These are phyloP conservation scores for Geotrupes spiniger DNA, from an alignment of 2,888 invertebrate species.

Conservation along the genomic window DNA sequence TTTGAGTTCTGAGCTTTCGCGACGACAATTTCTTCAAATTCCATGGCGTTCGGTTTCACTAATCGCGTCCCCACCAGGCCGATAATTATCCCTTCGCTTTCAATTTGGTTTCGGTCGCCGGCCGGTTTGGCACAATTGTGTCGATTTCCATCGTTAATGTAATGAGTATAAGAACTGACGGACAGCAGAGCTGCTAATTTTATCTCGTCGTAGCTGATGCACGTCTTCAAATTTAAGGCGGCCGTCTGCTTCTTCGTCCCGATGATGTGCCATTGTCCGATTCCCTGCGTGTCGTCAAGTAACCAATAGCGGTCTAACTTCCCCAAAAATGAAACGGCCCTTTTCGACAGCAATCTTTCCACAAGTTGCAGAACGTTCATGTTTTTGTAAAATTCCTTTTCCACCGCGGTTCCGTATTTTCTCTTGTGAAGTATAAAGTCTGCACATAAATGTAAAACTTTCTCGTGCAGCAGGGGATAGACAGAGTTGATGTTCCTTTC, in stretches of 20 bases:
- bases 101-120: conserved; percentile 44
- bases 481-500: conserved; percentile 56
- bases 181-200: conserved; percentile 58
- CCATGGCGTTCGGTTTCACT: conserved; percentile 52
- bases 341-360: conserved; percentile 54
- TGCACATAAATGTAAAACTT: conserved; percentile 60
- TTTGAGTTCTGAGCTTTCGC: conserved; percentile 52
- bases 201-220: conserved; percentile 59
- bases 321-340: conserved; percentile 53
- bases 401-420: conserved; percentile 33
- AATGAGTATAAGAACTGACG: conserved; percentile 56
- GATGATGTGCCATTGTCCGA: conserved; percentile 54
- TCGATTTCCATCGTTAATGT: conserved; percentile 58
- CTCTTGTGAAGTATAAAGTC: conserved; percentile 64
- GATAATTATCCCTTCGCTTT: conserved; percentile 54
- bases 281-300: conserved; percentile 48
- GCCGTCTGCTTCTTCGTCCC: conserved; percentile 52
- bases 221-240: conserved; percentile 51
- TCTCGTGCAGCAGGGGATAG: conserved; percentile 69
- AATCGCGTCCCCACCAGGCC: conserved; percentile 53
- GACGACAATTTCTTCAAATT: conserved; percentile 54
- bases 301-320: conserved; percentile 32
- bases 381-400: conserved; percentile 45
- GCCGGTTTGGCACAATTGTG: conserved; percentile 53
- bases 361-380: conserved; percentile 52